These are phyloP conservation scores for Gasteruption jaculator DNA, from an alignment of 2,888 invertebrate genomes.

Conservation along the genomic window DNA sequence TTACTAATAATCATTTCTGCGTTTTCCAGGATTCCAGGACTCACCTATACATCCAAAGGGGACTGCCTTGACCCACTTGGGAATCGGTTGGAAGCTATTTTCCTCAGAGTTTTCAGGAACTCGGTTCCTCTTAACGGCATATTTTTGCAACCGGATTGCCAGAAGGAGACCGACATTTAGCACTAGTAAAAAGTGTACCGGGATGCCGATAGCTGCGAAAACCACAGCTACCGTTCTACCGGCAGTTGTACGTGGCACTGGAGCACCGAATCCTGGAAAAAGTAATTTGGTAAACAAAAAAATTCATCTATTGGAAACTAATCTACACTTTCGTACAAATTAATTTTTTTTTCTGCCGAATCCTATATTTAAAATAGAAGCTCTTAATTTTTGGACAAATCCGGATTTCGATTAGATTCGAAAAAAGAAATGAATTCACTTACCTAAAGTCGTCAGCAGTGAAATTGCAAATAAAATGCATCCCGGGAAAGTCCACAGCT, in stretches of 20 bases:
- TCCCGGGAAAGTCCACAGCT: constrained; percentile 66
- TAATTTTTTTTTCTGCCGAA: too few relatives aligned
- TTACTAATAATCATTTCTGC: background rate
- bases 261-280: constrained; percentile 66
- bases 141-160: constrained; percentile 53
- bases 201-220: constrained; percentile 65
- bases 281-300: background rate
- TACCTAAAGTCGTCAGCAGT: constrained; percentile 68
- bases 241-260: constrained; percentile 63
- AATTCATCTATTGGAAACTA: constrained; percentile 1
- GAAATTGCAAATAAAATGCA: constrained; percentile 66
- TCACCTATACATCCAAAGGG: constrained; percentile 42
- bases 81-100: constrained; percentile 28
- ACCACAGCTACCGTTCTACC: constrained; percentile 62
- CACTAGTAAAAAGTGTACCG: constrained; percentile 62
- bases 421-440: constrained; percentile 8
- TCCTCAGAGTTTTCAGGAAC: constrained; percentile 12
- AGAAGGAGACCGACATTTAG: constrained; percentile 56
- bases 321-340: too few relatives aligned
- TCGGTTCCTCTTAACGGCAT: constrained; percentile 41
- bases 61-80: constrained; percentile 40
- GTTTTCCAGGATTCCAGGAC: constrained; percentile 15
- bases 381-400: too few relatives aligned
- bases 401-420: background rate
- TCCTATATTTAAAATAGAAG: too few relatives aligned